Conservation (phyloP, 1,140 invertebrate species). For the Calosoma granatense region DNA sequence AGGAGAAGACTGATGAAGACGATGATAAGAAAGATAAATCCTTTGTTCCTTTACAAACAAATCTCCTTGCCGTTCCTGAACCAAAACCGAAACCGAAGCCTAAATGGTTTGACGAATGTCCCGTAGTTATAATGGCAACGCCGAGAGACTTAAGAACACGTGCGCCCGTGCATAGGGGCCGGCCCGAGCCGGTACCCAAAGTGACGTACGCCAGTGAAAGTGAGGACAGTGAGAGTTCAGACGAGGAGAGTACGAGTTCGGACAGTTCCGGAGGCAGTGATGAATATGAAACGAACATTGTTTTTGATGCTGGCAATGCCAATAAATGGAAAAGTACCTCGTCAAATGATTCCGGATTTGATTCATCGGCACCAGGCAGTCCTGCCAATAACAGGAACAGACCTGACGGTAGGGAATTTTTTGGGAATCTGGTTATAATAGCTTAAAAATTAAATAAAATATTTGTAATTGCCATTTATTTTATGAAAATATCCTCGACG, state of each 20-base stretch:
- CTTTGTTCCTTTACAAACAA: slow-evolving; percentile 31
- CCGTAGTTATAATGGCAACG: slow-evolving; percentile 29
- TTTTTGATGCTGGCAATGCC: background rate
- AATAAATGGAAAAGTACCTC: slow-evolving; percentile 40
- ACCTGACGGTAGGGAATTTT: slow-evolving; percentile 35
- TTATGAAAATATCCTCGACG: too few relatives aligned
- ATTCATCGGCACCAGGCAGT: slow-evolving; percentile 42
- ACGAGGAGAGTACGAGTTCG: slow-evolving; percentile 15
- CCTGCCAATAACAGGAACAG: slow-evolving; percentile 32
- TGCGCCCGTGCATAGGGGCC: slow-evolving; percentile 22
- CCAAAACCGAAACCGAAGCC: slow-evolving; percentile 25
- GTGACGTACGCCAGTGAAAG: slow-evolving; percentile 2
- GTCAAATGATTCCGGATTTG: slow-evolving; percentile 49
- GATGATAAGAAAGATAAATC: slow-evolving; percentile 11
- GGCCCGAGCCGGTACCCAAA: slow-evolving; percentile 12
- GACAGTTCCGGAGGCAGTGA: background rate
- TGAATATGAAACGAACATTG: background rate
- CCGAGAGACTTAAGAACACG: slow-evolving; percentile 28
- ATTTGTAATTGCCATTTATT: too few relatives aligned
- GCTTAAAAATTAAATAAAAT: too few relatives aligned
- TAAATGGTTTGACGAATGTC: slow-evolving; percentile 28
- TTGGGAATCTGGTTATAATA: too few relatives aligned
- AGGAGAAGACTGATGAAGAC: slow-evolving; percentile 13
- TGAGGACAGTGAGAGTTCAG: slow-evolving; percentile 13
- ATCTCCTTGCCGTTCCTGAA: slow-evolving; percentile 30